phyloP scores from a whole-genome alignment of 1,140 invertebrate species.

The Euglossa dilemma region DNA sequence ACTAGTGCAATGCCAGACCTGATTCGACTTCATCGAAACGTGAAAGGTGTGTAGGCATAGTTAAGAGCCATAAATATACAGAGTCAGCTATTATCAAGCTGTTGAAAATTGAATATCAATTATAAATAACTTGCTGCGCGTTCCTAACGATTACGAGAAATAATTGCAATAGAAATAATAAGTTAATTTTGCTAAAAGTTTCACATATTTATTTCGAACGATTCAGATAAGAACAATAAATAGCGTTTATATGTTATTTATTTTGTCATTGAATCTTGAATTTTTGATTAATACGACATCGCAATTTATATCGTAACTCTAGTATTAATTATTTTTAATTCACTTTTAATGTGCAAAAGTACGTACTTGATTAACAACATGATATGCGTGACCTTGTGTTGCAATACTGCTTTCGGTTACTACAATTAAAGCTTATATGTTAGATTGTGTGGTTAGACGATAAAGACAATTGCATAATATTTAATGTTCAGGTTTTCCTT shows the following conservation, averaged over 20 bases:
- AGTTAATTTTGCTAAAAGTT: background rate
- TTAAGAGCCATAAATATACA: background rate
- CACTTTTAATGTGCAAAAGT: background rate
- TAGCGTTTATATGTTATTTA: no score
- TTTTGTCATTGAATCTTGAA: background rate
- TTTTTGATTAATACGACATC: background rate
- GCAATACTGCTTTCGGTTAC: background rate
- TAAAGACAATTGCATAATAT: background rate
- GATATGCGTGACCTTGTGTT: background rate
- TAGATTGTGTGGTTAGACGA: background rate
- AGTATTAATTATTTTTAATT: background rate
- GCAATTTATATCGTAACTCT: background rate
- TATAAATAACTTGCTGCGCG: background rate
- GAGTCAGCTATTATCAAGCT: conserved; percentile 12
- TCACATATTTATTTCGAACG: background rate
- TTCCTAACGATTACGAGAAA: background rate
- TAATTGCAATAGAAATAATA: background rate
- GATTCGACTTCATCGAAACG: conserved; percentile 9
- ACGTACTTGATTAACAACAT: no score
- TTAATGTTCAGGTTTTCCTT: no score
- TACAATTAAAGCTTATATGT: background rate
- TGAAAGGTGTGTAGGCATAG: background rate
- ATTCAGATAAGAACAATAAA: background rate
- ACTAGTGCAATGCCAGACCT: background rate
- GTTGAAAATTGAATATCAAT: background rate